These are phyloP conservation scores for Myxocyprinus asiaticus DNA, from an alignment of 2,113 vertebrate genomes.

Conservation along the genomic window DNA sequence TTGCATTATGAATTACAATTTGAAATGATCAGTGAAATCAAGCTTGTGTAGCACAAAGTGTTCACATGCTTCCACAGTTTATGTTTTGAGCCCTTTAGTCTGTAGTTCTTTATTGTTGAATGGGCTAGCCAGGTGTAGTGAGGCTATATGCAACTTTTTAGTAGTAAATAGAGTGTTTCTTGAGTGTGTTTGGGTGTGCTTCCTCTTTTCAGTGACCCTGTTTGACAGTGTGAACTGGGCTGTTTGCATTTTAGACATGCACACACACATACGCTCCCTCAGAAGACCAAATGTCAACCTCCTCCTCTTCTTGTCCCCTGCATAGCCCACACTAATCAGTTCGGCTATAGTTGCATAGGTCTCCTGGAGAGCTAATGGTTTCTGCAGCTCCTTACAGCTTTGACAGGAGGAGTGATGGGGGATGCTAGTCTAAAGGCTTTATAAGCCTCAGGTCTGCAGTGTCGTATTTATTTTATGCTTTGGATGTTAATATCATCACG, in stretches of 20 bases:
- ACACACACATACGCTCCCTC: constrained; percentile 15
- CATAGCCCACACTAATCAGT: constrained; percentile 28
- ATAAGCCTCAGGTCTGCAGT: not conserved
- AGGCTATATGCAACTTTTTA: no score
- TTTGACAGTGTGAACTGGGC: not conserved
- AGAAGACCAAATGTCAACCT: constrained; percentile 45
- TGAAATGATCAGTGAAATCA: no score
- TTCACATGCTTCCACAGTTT: no score
- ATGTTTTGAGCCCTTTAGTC: no score
- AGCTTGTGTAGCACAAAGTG: no score
- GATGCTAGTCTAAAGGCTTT: not conserved
- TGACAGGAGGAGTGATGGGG: constrained; percentile 12
- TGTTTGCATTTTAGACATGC: constrained; percentile 25
- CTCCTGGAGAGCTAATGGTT: constrained; percentile 33
- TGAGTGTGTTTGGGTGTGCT: not conserved
- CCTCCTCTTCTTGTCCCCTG: constrained; percentile 29
- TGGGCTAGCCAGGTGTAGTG: no score
- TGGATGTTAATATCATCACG: not conserved
- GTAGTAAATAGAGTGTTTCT: no score
- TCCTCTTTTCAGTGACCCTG: constrained; percentile 28
- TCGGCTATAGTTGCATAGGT: constrained; percentile 6
- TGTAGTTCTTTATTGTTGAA: no score
- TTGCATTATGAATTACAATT: no score
- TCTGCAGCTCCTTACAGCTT: constrained; percentile 20
- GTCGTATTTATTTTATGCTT: constrained; percentile 24